Conservation (phyloP, 1,140 invertebrate genomes). For the Pachyrhynchus sulphureomaculatus region DNA sequence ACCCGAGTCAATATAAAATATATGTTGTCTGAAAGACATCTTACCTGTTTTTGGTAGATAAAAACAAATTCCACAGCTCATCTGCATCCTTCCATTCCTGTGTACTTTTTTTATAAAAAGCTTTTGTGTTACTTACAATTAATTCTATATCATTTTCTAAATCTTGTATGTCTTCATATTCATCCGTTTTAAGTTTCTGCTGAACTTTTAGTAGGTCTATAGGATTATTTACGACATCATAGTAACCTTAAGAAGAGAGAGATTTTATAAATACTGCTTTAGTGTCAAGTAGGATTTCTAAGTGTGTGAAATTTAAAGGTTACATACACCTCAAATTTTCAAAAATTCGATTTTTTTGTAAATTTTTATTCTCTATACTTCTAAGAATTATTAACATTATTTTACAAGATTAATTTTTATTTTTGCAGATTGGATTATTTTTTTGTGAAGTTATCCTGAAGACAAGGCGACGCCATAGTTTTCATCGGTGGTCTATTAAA, state of each 20-base stretch:
- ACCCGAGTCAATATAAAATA: too few species aligned
- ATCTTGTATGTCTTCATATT: conserved; percentile 88
- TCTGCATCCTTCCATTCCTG: conserved; percentile 89
- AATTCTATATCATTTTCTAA: conserved; percentile 84
- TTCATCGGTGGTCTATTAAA: too few species aligned
- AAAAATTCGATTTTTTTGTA: too few species aligned
- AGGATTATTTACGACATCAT: conserved; percentile 88
- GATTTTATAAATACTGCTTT: neutral
- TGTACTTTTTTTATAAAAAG: conserved; percentile 86
- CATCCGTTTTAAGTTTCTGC: conserved; percentile 94
- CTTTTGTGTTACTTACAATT: conserved; percentile 87
- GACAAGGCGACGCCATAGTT: too few species aligned
- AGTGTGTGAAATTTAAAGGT: neutral
- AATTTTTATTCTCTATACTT: too few species aligned
- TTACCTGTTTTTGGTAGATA: conserved; percentile 54
- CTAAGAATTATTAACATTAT: too few species aligned
- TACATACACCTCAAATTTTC: too few species aligned
- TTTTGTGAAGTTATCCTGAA: too few species aligned
- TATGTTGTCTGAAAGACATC: too few species aligned
- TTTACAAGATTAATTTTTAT: too few species aligned
- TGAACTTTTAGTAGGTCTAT: conserved; percentile 94
- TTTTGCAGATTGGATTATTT: too few species aligned
- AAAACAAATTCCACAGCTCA: conserved; percentile 86
- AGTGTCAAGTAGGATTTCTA: neutral
- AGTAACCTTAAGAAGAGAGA: conserved; percentile 60